Evolutionary conservation across 2,113 vertebrate genomes (phyloP), one percentile per base, ranked within the genome.

Genomic region (Sula dactylatra): DNA sequence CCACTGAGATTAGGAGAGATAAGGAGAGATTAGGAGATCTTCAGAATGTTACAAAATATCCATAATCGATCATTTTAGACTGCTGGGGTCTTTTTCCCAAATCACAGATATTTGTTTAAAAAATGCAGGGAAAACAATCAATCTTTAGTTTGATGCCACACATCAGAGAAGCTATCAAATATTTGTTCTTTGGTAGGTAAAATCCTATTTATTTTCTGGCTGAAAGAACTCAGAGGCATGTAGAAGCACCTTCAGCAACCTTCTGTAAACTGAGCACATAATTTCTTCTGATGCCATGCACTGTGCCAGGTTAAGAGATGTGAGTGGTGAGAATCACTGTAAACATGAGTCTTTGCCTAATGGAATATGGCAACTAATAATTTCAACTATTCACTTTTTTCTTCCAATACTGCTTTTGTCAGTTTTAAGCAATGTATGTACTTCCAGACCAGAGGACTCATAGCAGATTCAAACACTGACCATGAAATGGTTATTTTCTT

Each of bases 41-140:
- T 89, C 36, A 78, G 58, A 86, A 84, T 52, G 1, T 31, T 71
- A 4, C 22, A 66, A 38, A 36, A 64, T 34, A 56, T 24, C 19
- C 34, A 36, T 26, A 47, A 7, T 19, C 13, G 74, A 10, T 55
- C 1, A 61, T 62, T 96, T 77, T 31, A 6, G 10, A 44, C 7
- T 44, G 9, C 12, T 82, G 21, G 0, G 0, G 0, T 22, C 42
- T 47, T 34, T 62, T 52, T 0, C 5, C 11, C 13, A 50, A 81
- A 62, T 80, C 31, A 70, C 6, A 64, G 27, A 13, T 38, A 36
- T 2, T 62, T 59, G 4, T 88, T 92, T 64, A 38, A 17, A 59
- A 93, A 93, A 92, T 59, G 5, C 7, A 40, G 12, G 47, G 19
- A 9, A 80, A 85, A 38, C 1, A 66, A 64, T 29, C 10, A 25